Evolutionary conservation across 2,888 invertebrate genomes (phyloP), one percentile per base, ranked within the genome.

Genomic region (Herminia tarsipennalis): DNA sequence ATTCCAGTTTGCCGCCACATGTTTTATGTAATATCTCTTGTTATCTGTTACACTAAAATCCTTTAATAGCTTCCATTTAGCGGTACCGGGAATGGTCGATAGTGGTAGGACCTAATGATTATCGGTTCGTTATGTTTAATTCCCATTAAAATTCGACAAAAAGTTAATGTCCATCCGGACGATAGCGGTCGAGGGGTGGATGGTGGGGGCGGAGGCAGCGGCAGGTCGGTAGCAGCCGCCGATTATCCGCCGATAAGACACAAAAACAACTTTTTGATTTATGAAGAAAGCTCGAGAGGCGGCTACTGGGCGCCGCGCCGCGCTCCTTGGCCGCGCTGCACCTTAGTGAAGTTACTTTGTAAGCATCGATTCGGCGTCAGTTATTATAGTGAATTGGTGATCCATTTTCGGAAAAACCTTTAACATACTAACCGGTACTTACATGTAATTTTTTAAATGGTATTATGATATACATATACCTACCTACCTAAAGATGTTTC

Each of bases 251-350:
- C 82, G 89, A 88, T 90, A 89, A 86, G 78, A 76, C 81, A 87
- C 82, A 87, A 88, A 88, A 88, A 88, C 88, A 84, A 83, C 87
- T 81, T 88, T 88, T 88, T 89, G 89, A 89, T 89, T 89, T 89
- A 89, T 89, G 88, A 88, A 86, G 86, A 87, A 86, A 86, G 84
- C 83, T 77, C 65, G 71, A 72, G 76, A 78, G 79, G 75, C 83
- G 80, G 88, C 89, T 89, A 88, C 89, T 69, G 88, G 88, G 83
- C 84, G 88, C 86, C 83, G 83, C 82, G 69, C 59, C 44, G 53
- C 60, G 56, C 64, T 66, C 61, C 60, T 58, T 56, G 66, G 56
- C 65, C 66, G 25, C 65, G 60, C 53, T 68, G 69, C 73, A 64
- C 39, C 59, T 54, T 79, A 81, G 79, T 77, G 82, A 78, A 66